These are phyloP conservation scores for Struthio camelus DNA, from an alignment of 2,113 vertebrate genomes.

Conservation along the genomic window DNA sequence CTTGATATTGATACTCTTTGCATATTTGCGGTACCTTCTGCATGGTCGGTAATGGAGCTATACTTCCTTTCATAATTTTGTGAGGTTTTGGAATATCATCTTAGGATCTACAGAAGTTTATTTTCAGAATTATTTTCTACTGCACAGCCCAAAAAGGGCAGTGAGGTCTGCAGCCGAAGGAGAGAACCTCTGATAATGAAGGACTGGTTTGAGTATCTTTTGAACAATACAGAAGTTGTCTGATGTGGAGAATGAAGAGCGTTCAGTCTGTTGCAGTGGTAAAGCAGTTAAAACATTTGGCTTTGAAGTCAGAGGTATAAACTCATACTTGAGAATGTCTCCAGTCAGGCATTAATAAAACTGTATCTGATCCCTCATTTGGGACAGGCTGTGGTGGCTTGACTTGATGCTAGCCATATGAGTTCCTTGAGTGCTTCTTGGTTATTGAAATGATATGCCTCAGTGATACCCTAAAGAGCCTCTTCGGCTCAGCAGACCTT, in stretches of 20 bases:
- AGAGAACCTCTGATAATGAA: background rate
- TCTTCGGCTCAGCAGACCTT: background rate
- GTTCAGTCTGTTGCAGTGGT: background rate
- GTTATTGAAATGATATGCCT: rapidly evolving
- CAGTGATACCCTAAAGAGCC: background rate
- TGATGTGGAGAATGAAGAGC: background rate
- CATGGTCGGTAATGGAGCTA: background rate
- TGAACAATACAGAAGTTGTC: background rate
- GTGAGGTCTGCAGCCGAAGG: background rate
- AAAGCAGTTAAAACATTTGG: background rate
- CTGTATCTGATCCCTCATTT: background rate
- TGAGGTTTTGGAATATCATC: background rate
- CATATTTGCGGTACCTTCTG: background rate
- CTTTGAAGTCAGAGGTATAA: background rate
- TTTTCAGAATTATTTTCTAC: background rate
- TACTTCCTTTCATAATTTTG: background rate
- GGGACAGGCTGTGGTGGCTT: background rate
- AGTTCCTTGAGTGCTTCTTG: background rate
- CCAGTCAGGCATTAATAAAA: background rate
- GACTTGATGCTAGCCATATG: background rate
- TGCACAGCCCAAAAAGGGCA: background rate
- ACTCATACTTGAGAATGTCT: background rate
- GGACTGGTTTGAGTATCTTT: background rate
- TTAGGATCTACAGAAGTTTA: background rate
- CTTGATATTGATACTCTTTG: background rate